Evolutionary conservation across 2,888 invertebrate species (phyloP).

Genomic region (Ferdinandea cuprea): DNA sequence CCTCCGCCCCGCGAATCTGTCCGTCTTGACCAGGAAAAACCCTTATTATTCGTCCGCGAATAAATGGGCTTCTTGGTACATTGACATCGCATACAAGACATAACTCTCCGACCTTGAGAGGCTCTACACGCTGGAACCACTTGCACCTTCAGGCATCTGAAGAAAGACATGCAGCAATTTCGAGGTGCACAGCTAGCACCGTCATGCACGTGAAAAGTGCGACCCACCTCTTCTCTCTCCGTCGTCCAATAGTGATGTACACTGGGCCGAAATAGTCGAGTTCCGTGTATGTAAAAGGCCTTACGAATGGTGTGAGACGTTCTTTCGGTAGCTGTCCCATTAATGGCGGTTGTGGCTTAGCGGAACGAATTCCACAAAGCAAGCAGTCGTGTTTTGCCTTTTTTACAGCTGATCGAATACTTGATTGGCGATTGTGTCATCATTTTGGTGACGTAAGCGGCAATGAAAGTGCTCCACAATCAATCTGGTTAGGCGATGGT

Average conservation of each 20-base stretch:
- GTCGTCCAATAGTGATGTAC: not conserved
- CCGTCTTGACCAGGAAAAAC: not conserved
- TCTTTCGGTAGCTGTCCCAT: no score
- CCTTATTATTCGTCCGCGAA: not conserved
- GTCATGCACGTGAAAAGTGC: not conserved
- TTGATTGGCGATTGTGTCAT: no score
- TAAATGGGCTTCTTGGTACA: conserved; percentile 5
- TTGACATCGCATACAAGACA: not conserved
- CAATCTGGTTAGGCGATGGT: no score
- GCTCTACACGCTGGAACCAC: not conserved
- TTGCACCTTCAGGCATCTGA: not conserved
- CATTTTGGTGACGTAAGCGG: no score
- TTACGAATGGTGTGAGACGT: no score
- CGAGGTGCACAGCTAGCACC: not conserved
- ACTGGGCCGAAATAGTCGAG: not conserved
- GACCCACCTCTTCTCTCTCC: not conserved
- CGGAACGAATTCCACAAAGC: no score
- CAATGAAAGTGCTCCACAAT: no score
- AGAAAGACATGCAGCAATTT: not conserved
- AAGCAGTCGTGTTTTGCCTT: no score
- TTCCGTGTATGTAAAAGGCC: no score
- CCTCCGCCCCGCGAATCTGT: not conserved
- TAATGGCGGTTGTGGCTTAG: no score
- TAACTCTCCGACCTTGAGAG: conserved; percentile 5
- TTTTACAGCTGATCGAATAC: no score